phyloP scores from a whole-genome alignment of 2,888 invertebrate species.

The Lathronympha strigana region DNA sequence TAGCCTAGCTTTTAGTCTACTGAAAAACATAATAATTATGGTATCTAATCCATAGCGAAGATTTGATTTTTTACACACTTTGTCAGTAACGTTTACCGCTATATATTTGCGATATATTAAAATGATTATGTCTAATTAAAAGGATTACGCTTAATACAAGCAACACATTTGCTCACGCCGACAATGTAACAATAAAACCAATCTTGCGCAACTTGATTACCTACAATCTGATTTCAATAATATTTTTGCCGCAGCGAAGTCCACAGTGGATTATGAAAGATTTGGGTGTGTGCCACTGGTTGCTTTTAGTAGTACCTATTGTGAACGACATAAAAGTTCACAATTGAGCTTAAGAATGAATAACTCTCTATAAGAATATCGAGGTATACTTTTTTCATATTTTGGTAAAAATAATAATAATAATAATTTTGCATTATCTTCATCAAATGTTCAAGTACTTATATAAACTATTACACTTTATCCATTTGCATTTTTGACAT shows the following conservation, averaged over 20 bases:
- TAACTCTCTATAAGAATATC: no score
- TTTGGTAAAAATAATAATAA: no score
- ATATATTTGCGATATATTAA: not conserved
- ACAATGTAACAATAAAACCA: not conserved
- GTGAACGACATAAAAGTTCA: not conserved
- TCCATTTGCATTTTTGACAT: no score
- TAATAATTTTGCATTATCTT: no score
- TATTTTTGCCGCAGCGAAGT: not conserved
- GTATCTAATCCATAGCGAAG: not conserved
- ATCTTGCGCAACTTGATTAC: conserved; percentile 4
- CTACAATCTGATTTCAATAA: not conserved
- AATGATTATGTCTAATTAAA: not conserved
- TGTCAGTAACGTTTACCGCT: no score
- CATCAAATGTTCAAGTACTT: no score
- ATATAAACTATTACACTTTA: no score
- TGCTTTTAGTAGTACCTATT: not conserved
- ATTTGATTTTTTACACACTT: no score
- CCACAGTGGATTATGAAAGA: not conserved
- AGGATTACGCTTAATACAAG: not conserved
- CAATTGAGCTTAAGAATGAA: not conserved
- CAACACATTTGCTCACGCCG: not conserved
- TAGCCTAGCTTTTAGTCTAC: no score
- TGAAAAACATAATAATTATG: no score
- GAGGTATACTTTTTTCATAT: no score
- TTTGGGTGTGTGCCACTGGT: not conserved